A percentile compares a stretch with the other conserved stretches of the same genome.
Evolutionary conservation across 2,888 invertebrate genomes (phyloP).

Genomic region (Leptopilina syphax): DNA sequence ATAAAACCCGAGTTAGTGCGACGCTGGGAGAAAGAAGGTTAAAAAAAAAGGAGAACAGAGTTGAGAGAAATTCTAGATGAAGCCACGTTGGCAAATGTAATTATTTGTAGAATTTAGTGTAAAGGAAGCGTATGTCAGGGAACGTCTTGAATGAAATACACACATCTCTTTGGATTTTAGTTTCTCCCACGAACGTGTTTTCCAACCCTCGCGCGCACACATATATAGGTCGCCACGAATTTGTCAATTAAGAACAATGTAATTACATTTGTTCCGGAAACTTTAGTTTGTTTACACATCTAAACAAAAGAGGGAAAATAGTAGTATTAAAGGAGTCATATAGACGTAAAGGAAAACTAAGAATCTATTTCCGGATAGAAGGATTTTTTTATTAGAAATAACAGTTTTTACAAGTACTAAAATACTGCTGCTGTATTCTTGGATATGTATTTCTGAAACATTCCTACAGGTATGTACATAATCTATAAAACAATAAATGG

Average conservation of each 20-base stretch:
- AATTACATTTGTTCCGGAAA: slow-evolving; percentile 58
- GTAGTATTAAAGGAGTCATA: too few species aligned
- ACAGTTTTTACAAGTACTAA: too few species aligned
- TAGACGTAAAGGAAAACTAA: too few species aligned
- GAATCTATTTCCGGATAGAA: too few species aligned
- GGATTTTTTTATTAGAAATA: too few species aligned
- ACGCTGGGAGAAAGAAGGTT: background rate
- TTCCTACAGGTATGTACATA: too few species aligned
- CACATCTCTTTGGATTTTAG: slow-evolving; percentile 6
- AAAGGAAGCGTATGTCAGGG: background rate
- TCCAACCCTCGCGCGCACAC: slow-evolving; percentile 46
- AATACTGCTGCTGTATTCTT: too few species aligned
- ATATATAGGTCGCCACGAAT: slow-evolving; percentile 46
- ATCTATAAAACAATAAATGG: too few species aligned
- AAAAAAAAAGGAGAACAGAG: background rate
- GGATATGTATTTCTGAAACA: too few species aligned
- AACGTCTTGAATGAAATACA: slow-evolving; percentile 1
- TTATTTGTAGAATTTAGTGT: slow-evolving; percentile 31
- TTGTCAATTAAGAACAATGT: slow-evolving; percentile 63
- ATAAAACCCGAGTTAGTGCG: slow-evolving; percentile 1
- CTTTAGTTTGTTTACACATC: slow-evolving; percentile 48
- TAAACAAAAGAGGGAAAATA: background rate
- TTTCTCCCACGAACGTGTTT: slow-evolving; percentile 34
- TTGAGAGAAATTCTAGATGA: background rate
- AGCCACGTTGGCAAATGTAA: slow-evolving; percentile 44